Percentiles rank a stretch among this genome's conserved stretches.
phyloP scores from a whole-genome alignment of 1,140 invertebrate genomes.

The Drosophila pseudoananassae region DNA sequence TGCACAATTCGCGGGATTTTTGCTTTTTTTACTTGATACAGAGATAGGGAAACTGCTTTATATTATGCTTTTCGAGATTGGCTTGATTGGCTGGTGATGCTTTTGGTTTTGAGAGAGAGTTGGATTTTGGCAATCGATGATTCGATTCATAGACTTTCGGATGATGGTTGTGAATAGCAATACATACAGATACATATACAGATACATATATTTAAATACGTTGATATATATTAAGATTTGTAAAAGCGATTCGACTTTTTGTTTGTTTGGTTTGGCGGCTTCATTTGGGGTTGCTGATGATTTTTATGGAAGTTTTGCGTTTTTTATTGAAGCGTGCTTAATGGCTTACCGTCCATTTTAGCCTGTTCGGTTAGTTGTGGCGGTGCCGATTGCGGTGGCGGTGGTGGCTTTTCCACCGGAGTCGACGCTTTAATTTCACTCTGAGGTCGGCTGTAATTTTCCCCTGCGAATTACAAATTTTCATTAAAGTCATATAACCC shows the following conservation, averaged over 20 bases:
- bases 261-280: conserved; percentile 56
- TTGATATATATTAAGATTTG: conserved; percentile 82
- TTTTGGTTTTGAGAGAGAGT: conserved; percentile 22
- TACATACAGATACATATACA: conserved; percentile 81
- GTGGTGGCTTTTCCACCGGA: conserved; percentile 87
- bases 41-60: conserved; percentile 67
- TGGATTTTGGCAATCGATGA: conserved; percentile 77
- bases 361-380: conserved; percentile 86
- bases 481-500: neutral
- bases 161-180: conserved; percentile 82
- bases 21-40: conserved; percentile 53
- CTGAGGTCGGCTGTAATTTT: conserved; percentile 86
- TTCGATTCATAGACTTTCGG: conserved; percentile 56
- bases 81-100: conserved; percentile 55
- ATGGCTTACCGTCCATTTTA: conserved; percentile 83
- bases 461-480: conserved; percentile 47
- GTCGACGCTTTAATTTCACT: conserved; percentile 89
- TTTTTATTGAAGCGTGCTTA: conserved; percentile 82
- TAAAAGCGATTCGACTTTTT: conserved; percentile 76
- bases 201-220: conserved; percentile 81
- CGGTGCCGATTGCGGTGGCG: conserved; percentile 88
- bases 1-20: conserved; percentile 37
- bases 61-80: conserved; percentile 75
- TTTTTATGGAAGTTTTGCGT: conserved; percentile 77
- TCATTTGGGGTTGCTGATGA: conserved; percentile 58